Base-by-base conservation (phyloP, 2,797 vertebrate genomes). In the Telmatherina bonti region DNA sequence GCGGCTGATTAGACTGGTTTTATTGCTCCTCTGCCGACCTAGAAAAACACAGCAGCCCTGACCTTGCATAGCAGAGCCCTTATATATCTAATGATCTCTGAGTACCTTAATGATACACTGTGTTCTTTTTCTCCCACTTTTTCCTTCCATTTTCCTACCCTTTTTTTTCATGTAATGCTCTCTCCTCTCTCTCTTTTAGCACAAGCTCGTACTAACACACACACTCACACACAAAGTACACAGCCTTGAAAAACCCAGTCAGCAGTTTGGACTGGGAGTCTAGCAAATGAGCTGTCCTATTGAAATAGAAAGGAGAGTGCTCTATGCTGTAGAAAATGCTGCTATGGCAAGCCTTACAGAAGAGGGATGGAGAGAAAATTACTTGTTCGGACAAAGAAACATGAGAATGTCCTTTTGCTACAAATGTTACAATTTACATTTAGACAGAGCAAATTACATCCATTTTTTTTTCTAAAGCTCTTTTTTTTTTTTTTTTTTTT, bases 241-340 rank as follows among this genome's bases (percentile, higher is more conserved):
- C 84, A 81, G 84, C 86, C 83, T 90, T 93, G 90, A 94, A 95
- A 91, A 87, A 79, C 89, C 78, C 88, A 92, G 94, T 95, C 94
- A 95, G 95, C 94, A 95, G 85, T 95, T 95, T 92, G 82, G 88
- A 88, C 79, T 85, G 20, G 79, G 91, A 93, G 93, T 94, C 93
- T 95, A 92, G 94, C 92, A 95, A 95, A 95, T 95, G 94, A 95
- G 94, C 94, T 95, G 94, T 95, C 93, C 93, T 94, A 94, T 94
- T 94, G 94, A 94, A 94, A 95, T 93, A 92, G 93, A 94, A 94
- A 93, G 92, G 89, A 91, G 91, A 92, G 91, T 87, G 88, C 86
- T 91, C 91, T 70, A 83, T 91, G 84, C 91, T 89, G 92, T 93
- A 92, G 90, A 94, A 95, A 94, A 89, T 91, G 92, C 93, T 93